phyloP scores from a whole-genome alignment of 2,888 invertebrate genomes.

The Athalia cordata region DNA sequence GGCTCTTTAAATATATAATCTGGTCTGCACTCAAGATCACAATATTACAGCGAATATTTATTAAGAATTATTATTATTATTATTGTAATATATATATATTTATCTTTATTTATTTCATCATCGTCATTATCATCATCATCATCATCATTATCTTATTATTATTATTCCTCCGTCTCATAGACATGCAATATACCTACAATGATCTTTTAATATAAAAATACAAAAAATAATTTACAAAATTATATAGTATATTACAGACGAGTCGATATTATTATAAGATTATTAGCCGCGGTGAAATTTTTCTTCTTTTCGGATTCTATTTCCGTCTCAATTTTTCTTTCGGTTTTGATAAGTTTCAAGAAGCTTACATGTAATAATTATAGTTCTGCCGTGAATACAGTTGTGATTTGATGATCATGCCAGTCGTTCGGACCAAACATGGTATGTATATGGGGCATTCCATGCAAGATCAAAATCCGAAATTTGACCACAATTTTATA shows the following conservation, averaged over 20 bases:
- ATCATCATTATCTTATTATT: neutral
- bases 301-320: too few relatives aligned
- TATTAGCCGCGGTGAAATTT: neutral
- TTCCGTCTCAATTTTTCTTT: slow-evolving; percentile 2
- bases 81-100: slow-evolving; percentile 16
- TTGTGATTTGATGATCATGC: neutral
- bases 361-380: slow-evolving; percentile 56
- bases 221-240: slow-evolving; percentile 71
- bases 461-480: too few relatives aligned
- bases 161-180: slow-evolving; percentile 48
- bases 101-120: neutral
- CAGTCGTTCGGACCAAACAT: too few relatives aligned
- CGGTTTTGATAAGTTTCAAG: slow-evolving; percentile 59
- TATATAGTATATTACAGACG: slow-evolving; percentile 62
- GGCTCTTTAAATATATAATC: neutral
- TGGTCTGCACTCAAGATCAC: slow-evolving; percentile 15
- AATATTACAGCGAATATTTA: slow-evolving; percentile 13
- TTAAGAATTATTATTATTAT: slow-evolving; percentile 5
- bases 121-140: neutral
- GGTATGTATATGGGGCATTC: too few relatives aligned
- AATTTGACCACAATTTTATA: too few relatives aligned
- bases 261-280: neutral
- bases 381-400: slow-evolving; percentile 6
- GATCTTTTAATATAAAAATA: slow-evolving; percentile 68
- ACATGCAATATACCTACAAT: slow-evolving; percentile 32